These are phyloP conservation scores for Noctua comes DNA, from an alignment of 2,888 invertebrate genomes.

Conservation along the genomic window DNA sequence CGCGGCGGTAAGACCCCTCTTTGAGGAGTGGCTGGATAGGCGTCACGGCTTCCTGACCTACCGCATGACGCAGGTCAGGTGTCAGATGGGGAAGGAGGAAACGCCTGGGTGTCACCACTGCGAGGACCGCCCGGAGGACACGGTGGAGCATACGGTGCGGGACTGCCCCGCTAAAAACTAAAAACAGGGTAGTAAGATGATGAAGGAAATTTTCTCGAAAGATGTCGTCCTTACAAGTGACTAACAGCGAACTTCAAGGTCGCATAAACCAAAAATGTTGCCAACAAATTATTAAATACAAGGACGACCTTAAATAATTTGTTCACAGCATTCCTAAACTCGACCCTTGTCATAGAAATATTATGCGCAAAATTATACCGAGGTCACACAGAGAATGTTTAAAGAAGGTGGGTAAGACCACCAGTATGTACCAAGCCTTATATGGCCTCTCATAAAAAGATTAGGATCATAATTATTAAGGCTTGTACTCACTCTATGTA, in stretches of 20 bases:
- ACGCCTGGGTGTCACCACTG: no score
- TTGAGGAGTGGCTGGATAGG: no score
- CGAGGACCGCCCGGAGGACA: no score
- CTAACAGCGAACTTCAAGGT: slow-evolving; percentile 48
- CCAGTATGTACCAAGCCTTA: slow-evolving; percentile 21
- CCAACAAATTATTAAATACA: slow-evolving; percentile 72
- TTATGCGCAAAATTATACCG: slow-evolving; percentile 67
- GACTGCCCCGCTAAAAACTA: no score
- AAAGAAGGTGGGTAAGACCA: slow-evolving; percentile 59
- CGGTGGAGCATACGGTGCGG: no score
- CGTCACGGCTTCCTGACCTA: no score
- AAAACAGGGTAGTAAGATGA: no score
- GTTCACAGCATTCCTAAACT: slow-evolving; percentile 56
- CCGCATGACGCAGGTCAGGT: no score
- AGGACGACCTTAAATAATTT: slow-evolving; percentile 68
- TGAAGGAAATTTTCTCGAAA: not conserved
- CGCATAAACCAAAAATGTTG: slow-evolving; percentile 66
- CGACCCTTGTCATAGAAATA: slow-evolving; percentile 74
- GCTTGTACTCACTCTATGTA: slow-evolving; percentile 19
- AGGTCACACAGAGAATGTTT: slow-evolving; percentile 65
- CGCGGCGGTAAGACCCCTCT: no score
- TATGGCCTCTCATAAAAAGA: slow-evolving; percentile 49
- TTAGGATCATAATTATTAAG: slow-evolving; percentile 56
- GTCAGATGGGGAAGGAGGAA: no score
- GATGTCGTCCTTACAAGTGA: not conserved